Evolutionary conservation across 2,888 invertebrate species (phyloP), one percentile per base, ranked within the genome.

Genomic region (Euclidia mi): DNA sequence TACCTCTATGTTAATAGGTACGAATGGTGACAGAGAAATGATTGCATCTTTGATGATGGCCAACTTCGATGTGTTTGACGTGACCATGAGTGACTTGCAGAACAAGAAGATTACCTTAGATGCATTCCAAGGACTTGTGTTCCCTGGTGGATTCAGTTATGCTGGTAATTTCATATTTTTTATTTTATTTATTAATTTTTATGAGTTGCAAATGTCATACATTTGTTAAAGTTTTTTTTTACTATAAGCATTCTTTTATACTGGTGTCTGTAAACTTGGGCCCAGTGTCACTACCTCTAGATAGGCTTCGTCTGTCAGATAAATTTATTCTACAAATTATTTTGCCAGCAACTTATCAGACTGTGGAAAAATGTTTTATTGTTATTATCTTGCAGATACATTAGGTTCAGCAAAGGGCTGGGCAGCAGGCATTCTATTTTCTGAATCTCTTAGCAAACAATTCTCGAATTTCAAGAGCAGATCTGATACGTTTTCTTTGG

Each of bases 141-240:
- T 99, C 87, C 99, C 99, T 0, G 99, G 99, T 38, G 99, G 99
- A n/a, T 99, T 99, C 89, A 99, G 99, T 89, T 99, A 99, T 89
- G 99, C 99, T 37, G 98, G 98, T 97, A 88, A 74, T 41, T 47
- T 10, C 11, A 31, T 20, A 25, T 6, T 7, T 20, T 4, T 20
- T 1, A 3, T 3, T 25, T 6, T 25, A 6, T 3, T 25, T 3
- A 6, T 1, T 6, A 25, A 25, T 25, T n/a, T n/a, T n/a, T n/a
- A n/a, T n/a, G n/a, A n/a, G n/a, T n/a, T n/a, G n/a, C n/a, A n/a
- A n/a, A n/a, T n/a, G n/a, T n/a, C n/a, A n/a, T n/a, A n/a, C n/a
- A n/a, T n/a, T n/a, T n/a, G n/a, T n/a, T n/a, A n/a, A n/a, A n/a
- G n/a, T n/a, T n/a, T n/a, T n/a, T n/a, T n/a, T n/a, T n/a, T n/a